Evolutionary conservation across 1,140 invertebrate species (phyloP).

Genomic region (Holcopasites calliopsidis): DNA sequence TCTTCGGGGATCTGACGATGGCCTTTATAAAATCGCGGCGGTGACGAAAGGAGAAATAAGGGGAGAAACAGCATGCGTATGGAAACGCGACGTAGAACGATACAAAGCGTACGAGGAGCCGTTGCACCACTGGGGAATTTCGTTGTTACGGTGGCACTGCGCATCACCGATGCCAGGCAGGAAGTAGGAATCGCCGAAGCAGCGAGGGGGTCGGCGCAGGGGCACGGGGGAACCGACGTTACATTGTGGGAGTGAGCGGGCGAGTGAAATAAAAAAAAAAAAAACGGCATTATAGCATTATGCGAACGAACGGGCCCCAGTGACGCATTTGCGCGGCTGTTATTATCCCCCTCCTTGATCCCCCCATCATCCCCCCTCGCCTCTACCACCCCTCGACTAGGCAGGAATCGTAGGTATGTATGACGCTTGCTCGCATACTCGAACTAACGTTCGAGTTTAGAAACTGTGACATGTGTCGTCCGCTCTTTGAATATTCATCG

Average conservation of each 20-base stretch:
- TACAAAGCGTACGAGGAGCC: slow-evolving; percentile 59
- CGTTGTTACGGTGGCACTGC: slow-evolving; percentile 76
- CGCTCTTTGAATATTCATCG: too few relatives aligned
- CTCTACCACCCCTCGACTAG: slow-evolving; percentile 7
- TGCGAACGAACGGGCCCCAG: slow-evolving; percentile 62
- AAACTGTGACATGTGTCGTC: slow-evolving; percentile 43
- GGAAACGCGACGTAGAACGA: slow-evolving; percentile 45
- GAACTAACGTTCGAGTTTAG: slow-evolving; percentile 20
- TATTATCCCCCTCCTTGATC: slow-evolving; percentile 53
- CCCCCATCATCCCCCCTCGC: not conserved
- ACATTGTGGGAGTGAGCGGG: slow-evolving; percentile 67
- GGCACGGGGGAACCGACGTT: slow-evolving; percentile 55
- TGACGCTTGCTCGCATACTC: slow-evolving; percentile 43
- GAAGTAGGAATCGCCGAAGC: slow-evolving; percentile 74
- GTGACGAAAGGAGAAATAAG: not conserved
- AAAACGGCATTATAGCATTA: slow-evolving; percentile 61
- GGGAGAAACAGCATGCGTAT: not conserved
- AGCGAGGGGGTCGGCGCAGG: slow-evolving; percentile 50
- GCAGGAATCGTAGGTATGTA: slow-evolving; percentile 52
- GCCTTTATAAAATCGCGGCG: slow-evolving; percentile 35
- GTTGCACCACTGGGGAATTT: slow-evolving; percentile 72
- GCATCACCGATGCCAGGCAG: slow-evolving; percentile 78
- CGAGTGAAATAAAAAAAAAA: slow-evolving; percentile 61
- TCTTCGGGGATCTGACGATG: slow-evolving; percentile 29
- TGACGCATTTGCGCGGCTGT: slow-evolving; percentile 68